phyloP scores from a whole-genome alignment of 2,113 vertebrate genomes.

The Microtus pennsylvanicus region DNA sequence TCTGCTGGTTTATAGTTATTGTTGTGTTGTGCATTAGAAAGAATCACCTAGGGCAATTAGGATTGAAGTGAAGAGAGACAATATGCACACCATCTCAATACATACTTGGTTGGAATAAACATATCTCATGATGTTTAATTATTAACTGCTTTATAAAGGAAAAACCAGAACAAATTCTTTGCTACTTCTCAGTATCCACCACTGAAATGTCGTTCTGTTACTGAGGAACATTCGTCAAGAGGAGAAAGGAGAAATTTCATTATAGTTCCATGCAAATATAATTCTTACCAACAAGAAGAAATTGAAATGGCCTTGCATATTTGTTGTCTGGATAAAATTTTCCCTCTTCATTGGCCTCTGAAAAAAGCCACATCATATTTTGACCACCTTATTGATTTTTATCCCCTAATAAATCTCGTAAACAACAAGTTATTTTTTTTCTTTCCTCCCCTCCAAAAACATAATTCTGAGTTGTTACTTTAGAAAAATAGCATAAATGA shows the following conservation, averaged over 20 bases:
- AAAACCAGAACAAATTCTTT: conserved; percentile 43
- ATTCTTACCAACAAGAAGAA: neutral
- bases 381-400: neutral
- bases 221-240: conserved; percentile 41
- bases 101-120: conserved; percentile 76
- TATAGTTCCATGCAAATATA: conserved; percentile 4
- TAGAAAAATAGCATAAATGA: conserved; percentile 16
- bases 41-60: conserved; percentile 74
- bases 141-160: conserved; percentile 63
- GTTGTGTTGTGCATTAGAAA: conserved; percentile 72
- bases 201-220: neutral
- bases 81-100: conserved; percentile 65
- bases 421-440: neutral
- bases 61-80: conserved; percentile 69
- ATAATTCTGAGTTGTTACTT: neutral
- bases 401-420: neutral
- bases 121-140: conserved; percentile 72
- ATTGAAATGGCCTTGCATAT: neutral
- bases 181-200: neutral
- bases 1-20: conserved; percentile 62
- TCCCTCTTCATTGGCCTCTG: neutral
- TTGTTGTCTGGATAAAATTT: neutral
- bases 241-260: neutral
- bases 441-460: rapidly evolving
- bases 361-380: neutral